A percentile compares a stretch with the other conserved stretches of the same genome.
These are phyloP conservation scores for Octomys mimax DNA, from an alignment of 2,797 vertebrate genomes.

Conservation along the genomic window DNA sequence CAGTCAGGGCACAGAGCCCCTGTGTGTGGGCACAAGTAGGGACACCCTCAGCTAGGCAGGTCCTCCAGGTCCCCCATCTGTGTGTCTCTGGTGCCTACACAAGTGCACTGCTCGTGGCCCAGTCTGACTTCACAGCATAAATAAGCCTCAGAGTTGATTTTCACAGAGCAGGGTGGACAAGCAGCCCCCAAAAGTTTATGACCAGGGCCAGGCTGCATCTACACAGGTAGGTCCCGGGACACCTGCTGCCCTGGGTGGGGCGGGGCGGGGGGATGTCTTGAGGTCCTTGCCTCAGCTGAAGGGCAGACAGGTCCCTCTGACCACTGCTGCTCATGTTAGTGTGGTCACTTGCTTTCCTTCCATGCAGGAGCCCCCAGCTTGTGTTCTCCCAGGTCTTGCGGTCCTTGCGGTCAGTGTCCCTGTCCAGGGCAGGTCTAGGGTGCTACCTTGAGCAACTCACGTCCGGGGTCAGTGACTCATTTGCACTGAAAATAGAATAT, in stretches of 20 bases:
- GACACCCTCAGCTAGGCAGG: not conserved
- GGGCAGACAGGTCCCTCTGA: not conserved
- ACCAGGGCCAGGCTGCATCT: not conserved
- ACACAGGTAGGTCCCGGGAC: not conserved
- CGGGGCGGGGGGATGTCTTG: not conserved
- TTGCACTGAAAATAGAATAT: not conserved
- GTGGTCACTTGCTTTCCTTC: not conserved
- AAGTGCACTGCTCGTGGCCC: not conserved
- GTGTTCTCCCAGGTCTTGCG: not conserved
- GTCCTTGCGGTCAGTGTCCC: not conserved
- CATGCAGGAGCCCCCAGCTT: not conserved
- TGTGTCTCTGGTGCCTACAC: fast-evolving
- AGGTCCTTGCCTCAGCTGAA: not conserved
- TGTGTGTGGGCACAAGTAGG: not conserved
- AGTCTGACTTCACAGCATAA: not conserved
- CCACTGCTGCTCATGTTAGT: fast-evolving
- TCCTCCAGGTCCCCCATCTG: not conserved
- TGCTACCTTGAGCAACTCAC: not conserved
- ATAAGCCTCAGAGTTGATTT: constrained; percentile 5
- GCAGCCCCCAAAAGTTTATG: not conserved
- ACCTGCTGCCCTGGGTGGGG: not conserved
- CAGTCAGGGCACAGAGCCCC: not conserved
- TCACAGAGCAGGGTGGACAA: not conserved
- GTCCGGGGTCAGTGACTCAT: not conserved
- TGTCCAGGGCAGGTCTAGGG: not conserved